Base-by-base conservation (phyloP, 2,888 invertebrate species). In the Pecten maximus region DNA sequence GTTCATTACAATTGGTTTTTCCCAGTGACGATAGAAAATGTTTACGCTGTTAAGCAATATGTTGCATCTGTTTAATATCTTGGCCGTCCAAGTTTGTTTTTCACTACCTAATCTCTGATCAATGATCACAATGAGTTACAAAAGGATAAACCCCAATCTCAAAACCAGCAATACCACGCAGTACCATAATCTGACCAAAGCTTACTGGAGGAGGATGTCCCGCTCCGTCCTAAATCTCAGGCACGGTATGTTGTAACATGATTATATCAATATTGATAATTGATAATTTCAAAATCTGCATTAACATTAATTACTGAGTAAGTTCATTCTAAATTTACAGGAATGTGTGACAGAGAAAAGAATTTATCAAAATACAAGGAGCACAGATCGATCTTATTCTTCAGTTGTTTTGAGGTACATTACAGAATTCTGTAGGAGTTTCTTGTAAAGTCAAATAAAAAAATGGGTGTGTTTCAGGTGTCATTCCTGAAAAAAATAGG, bases 101-200 rank as follows among this genome's bases (percentile, higher is more conserved):
- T 74, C 1, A 74, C 74, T 74, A 35, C 35, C 74, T 74, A 28
- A 74, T 74, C 60, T 74, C 74, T 35, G 74, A 74, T 74, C 74
- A 74, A 35, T 74, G 28, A 74, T 35, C 74, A 8, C 74, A 74
- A 74, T 74, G 35, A 74, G 74, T 74, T 74, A 74, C 74, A 74
- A 74, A 35, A 28, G 74, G 35, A 74, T 74, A 74, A 74, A 28
- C 28, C 44, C 35, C 35, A 74, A 74, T 28, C 74, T 35, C 74
- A 3, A 44, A 44, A 44, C 28, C 74, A 74, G 74, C 35, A 28
- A 74, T 74, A 35, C 74, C 35, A 74, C 74, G 35, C 35, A 74
- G 4, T n/a, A n/a, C n/a, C n/a, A n/a, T n/a, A n/a, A n/a, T 35
- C 74, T 28, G 28, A 35, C 74, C 28, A 74, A 74, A 35, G 35